Conservation (phyloP, 2,888 invertebrate species). For the Macropis europaea region DNA sequence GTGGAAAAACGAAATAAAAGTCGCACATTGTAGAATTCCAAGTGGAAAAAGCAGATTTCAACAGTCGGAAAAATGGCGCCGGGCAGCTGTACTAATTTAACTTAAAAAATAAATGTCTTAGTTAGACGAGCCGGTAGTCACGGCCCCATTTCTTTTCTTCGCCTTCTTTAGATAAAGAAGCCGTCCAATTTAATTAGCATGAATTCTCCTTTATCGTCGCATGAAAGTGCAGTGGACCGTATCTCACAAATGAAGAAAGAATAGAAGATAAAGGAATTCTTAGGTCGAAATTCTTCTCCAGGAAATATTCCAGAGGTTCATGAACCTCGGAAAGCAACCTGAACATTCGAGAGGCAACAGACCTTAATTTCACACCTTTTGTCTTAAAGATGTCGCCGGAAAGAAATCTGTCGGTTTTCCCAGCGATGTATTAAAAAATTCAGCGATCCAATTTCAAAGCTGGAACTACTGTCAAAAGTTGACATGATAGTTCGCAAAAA, state of each 20-base stretch:
- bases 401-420: not conserved
- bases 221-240: constrained; percentile 38
- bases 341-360: constrained; percentile 10
- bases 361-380: constrained; percentile 42
- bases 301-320: constrained; percentile 26
- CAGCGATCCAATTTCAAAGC: not conserved
- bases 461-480: not conserved
- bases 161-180: constrained; percentile 25
- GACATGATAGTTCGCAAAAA: too few species aligned
- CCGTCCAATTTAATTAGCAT: constrained; percentile 55
- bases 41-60: too few species aligned
- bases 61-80: too few species aligned
- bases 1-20: too few species aligned
- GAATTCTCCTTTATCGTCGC: constrained; percentile 46
- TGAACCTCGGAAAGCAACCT: constrained; percentile 15
- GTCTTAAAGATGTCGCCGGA: not conserved
- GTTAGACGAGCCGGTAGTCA: constrained; percentile 5
- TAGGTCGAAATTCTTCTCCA: constrained; percentile 18
- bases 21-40: too few species aligned
- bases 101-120: constrained; percentile 23
- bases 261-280: constrained; percentile 30
- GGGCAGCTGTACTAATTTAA: constrained; percentile 6
- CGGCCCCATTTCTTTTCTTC: constrained; percentile 22
- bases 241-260: constrained; percentile 42
- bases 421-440: not conserved